Evolutionary conservation across 2,797 vertebrate genomes (phyloP), one percentile per base, ranked within the genome.

Genomic region (Benthosema pterotum): DNA sequence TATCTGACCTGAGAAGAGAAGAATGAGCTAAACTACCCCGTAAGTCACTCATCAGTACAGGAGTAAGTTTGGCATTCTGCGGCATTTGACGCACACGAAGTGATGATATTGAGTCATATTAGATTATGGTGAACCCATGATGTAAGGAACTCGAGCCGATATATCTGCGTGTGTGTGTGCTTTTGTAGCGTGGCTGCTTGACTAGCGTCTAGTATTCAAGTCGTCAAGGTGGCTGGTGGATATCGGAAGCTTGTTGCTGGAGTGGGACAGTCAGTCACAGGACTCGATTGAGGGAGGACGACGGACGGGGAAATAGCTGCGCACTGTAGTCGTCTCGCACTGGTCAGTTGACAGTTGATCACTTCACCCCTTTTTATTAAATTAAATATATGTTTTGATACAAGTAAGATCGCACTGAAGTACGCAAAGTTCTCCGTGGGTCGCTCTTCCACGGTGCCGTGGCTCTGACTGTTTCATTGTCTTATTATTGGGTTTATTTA

Each of bases 191-290:
- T 25, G 22, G 5, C 22, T n/a, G n/a, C n/a, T n/a, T n/a, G n/a
- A 25, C 22, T 25, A 25, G 22, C 22, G 22, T 25, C 22, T 22
- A 25, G 22, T 3, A 5, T 38, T n/a, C n/a, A n/a, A 32, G 7
- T 9, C 32, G 32, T 38, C 32, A 38, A 38, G 32, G 32, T 38
- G 32, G 32, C 32, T 38, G 32, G 8, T 38, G 32, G 32, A 38
- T 38, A 38, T 38, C 32, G 32, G 32, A 1, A 59, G 85, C 83
- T 86, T 85, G 73, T 86, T 85, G 73, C 77, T 62, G 74, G 69
- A 28, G 76, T 52, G 64, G 11, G 75, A 75, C 69, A 25, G 22
- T 25, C 22, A 25, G 22, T 25, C 22, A 25, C 22, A 76, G 57
- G 57, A 17, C 56, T 53, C 59, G 22, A 14, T n/a, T n/a, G 38